phyloP scores from a whole-genome alignment of 2,797 vertebrate species.

The Pseudocheirus occidentalis region DNA sequence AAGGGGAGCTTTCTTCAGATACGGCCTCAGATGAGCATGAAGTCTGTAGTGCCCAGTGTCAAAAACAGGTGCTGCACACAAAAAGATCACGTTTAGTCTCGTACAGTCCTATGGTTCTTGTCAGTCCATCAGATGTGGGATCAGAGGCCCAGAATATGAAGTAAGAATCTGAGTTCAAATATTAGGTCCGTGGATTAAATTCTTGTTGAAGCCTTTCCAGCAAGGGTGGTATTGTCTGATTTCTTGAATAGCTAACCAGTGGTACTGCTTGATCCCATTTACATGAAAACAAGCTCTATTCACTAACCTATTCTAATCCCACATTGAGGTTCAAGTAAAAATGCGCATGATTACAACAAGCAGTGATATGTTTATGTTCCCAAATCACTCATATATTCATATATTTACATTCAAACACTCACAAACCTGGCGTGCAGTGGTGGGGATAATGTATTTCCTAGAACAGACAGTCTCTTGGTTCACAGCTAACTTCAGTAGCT shows the following conservation, averaged over 20 bases:
- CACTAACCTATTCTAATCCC: slow-evolving; percentile 83
- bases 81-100: slow-evolving; percentile 76
- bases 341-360: slow-evolving; percentile 83
- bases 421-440: slow-evolving; percentile 80
- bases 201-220: slow-evolving; percentile 82
- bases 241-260: slow-evolving; percentile 84
- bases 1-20: slow-evolving; percentile 60
- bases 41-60: slow-evolving; percentile 68
- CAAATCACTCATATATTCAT: slow-evolving; percentile 82
- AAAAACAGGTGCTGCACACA: slow-evolving; percentile 71
- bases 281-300: slow-evolving; percentile 87
- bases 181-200: slow-evolving; percentile 83
- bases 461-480: slow-evolving; percentile 82
- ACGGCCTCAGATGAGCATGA: slow-evolving; percentile 61
- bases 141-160: slow-evolving; percentile 77
- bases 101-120: slow-evolving; percentile 65
- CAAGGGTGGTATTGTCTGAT: slow-evolving; percentile 84
- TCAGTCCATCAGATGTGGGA: slow-evolving; percentile 79
- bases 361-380: slow-evolving; percentile 82
- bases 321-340: slow-evolving; percentile 84
- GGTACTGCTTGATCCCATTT: slow-evolving; percentile 85
- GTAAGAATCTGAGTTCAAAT: slow-evolving; percentile 80
- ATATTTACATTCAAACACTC: slow-evolving; percentile 86
- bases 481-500: slow-evolving; percentile 82
- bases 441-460: slow-evolving; percentile 83